phyloP scores from a whole-genome alignment of 1,140 invertebrate species.

The Periplaneta americana region DNA sequence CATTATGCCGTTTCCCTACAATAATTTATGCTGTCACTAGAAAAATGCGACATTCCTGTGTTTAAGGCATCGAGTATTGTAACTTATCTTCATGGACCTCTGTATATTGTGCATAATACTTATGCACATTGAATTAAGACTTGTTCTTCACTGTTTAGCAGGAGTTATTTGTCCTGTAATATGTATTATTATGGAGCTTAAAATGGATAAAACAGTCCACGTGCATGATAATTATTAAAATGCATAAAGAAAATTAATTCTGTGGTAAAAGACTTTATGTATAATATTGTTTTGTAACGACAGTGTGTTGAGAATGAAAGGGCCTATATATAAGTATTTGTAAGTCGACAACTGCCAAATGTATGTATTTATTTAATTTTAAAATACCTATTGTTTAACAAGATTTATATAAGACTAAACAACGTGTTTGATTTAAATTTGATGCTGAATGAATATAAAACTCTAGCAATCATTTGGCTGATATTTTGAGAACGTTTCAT shows the following conservation, averaged over 20 bases:
- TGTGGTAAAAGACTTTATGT: background rate
- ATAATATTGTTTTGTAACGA: background rate
- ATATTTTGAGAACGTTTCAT: background rate
- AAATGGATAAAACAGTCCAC: background rate
- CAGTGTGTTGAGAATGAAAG: background rate
- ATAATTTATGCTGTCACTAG: too few relatives aligned
- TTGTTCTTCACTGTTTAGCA: background rate
- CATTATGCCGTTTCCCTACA: too few relatives aligned
- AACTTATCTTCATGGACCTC: background rate
- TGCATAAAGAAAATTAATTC: background rate
- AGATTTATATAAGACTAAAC: background rate
- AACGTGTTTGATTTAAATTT: background rate
- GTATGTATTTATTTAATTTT: background rate
- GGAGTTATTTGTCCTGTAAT: background rate
- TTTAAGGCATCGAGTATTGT: too few relatives aligned
- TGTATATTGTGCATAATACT: background rate
- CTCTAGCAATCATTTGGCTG: background rate
- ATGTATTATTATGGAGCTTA: background rate
- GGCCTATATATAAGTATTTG: background rate
- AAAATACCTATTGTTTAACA: background rate
- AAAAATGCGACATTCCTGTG: too few relatives aligned
- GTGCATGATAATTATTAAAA: background rate
- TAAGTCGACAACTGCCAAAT: background rate
- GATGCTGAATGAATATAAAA: background rate
- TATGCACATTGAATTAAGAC: background rate